Conservation (phyloP, 2,113 vertebrate genomes). For the Porphyrio hochstetteri region DNA sequence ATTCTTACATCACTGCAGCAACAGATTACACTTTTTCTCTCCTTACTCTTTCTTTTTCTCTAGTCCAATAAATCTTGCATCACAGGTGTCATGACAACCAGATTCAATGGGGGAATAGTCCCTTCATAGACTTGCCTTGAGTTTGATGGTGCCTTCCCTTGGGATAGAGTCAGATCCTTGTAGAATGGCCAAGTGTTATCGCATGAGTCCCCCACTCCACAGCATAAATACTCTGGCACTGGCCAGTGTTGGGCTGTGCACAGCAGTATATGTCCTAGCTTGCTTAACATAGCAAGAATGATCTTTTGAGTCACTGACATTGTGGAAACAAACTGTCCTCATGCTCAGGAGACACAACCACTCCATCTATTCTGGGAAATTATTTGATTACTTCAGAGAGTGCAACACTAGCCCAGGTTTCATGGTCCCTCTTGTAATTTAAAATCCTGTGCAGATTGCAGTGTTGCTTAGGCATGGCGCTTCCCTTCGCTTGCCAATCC, state of each 20-base stretch:
- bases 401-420: neutral
- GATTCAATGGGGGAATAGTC: neutral
- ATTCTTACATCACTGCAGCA: neutral
- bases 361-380: neutral
- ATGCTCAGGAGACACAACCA: neutral
- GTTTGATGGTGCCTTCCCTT: neutral
- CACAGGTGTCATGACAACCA: neutral
- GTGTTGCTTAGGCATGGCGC: neutral
- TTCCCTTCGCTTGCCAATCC: neutral
- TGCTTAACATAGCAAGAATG: neutral
- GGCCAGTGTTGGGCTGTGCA: neutral
- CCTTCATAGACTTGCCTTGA: neutral
- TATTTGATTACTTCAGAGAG: neutral
- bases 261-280: neutral
- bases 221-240: neutral
- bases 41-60: neutral
- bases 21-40: neutral
- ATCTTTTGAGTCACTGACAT: neutral
- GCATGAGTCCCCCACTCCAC: rapidly evolving
- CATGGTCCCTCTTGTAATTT: neutral
- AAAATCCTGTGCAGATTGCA: neutral
- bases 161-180: neutral
- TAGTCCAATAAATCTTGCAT: neutral
- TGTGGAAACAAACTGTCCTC: neutral
- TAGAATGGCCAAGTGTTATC: neutral